Percentiles rank a stretch among this genome's conserved stretches.
Conservation (phyloP, 2,113 vertebrate genomes). For the Gymnobelideus leadbeateri region DNA sequence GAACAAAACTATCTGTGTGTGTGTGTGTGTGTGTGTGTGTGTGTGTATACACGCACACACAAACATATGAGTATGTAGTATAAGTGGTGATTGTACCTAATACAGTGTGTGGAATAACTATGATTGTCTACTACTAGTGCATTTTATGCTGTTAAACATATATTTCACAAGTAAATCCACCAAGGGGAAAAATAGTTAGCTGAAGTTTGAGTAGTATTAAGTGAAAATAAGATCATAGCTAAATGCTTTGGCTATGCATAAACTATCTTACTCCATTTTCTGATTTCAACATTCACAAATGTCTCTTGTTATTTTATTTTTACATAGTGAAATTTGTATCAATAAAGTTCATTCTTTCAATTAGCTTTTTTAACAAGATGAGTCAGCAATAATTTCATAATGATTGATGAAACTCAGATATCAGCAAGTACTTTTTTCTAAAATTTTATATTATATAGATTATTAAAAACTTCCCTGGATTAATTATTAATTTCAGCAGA, state of each 20-base stretch:
- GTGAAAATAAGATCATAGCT: conserved; percentile 22
- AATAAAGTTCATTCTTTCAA: conserved; percentile 78
- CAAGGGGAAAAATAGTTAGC: background rate
- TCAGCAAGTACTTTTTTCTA: conserved; percentile 56
- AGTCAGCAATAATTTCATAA: conserved; percentile 62
- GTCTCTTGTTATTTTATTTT: conserved; percentile 77
- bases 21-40: too few species aligned
- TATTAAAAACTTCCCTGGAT: conserved; percentile 23
- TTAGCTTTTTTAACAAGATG: conserved; percentile 76
- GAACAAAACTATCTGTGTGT: conserved; percentile 11
- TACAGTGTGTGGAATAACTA: conserved; percentile 48
- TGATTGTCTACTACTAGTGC: background rate
- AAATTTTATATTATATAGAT: conserved; percentile 17
- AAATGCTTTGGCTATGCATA: conserved; percentile 58
- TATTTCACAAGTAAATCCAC: conserved; percentile 58
- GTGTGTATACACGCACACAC: too few species aligned
- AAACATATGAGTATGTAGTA: background rate
- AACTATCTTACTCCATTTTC: conserved; percentile 62
- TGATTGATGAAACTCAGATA: conserved; percentile 69
- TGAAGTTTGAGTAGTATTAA: background rate
- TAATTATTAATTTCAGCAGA: conserved; percentile 8
- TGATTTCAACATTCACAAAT: conserved; percentile 70
- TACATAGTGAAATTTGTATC: conserved; percentile 66
- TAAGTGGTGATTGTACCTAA: conserved; percentile 44
- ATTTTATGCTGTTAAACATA: conserved; percentile 57